Evolutionary conservation across 2,888 invertebrate species (phyloP), one percentile per base, ranked within the genome.

Genomic region (Chrysina gloriosa): DNA sequence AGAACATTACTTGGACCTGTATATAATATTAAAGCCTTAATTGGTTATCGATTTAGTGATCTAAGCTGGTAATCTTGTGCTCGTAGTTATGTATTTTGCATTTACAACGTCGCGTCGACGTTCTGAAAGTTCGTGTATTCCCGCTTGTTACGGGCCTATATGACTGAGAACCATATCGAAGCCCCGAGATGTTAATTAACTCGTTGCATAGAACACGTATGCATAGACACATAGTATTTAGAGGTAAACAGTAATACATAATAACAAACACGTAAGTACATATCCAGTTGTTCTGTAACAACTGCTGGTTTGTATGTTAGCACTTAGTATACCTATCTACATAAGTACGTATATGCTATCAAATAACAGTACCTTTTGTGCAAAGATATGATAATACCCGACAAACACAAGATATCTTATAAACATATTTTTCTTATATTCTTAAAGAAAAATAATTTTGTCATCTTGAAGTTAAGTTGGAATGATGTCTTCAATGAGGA

Each of bases 41-140:
- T 56, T 56, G 36, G 54, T 56, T 56, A 56, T 56, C 54, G 54
- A 56, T 56, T 56, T 34, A 11, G 25, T 56, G 54, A 36, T 56
- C 9, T 2, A 9, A 6, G 19, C 14, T 36, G 34, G 11, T n/a
- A 56, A 6, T 36, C 36, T 56, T 56, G 54, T 11, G 21, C 23
- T 36, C 23, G 54, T 34, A 36, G 36, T 34, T 36, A 56, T 56
- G 54, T 34, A 36, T 56, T 56, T 36, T 56, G 36, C 36, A 21
- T 56, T n/a, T 34, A 34, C 54, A 56, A 27, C 21, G 36, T 4
- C 19, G 31, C 21, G 36, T 4, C 19, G 31, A n/a, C 23, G 36
- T 27, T 27, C 52, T 19, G 34, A 56, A 56, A 56, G 36, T 56
- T 52, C 16, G 23, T 34, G 19, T 56, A 19, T 21, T 56, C 31